Evolutionary conservation across 2,888 invertebrate genomes (phyloP), one percentile per base, ranked within the genome.

Genomic region (Digitonthophagus gazella): DNA sequence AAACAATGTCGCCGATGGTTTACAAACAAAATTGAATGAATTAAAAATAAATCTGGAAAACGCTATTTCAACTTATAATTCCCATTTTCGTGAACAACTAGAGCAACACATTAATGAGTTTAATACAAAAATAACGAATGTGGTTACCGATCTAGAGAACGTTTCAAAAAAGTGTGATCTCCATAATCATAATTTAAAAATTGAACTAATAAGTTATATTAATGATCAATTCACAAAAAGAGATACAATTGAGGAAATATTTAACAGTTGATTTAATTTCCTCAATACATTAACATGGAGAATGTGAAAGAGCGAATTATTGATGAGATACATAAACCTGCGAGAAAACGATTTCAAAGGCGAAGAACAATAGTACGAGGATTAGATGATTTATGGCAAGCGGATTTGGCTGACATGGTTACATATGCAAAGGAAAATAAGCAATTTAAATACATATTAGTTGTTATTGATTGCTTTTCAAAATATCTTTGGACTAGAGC

Each of bases 351-450:
- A 74, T 80, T 80, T 75, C 74, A 72, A 28, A 72, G 80, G 22
- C 73, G 80, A 58, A 66, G 72, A 64, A 79, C 80, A 22, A 75
- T 80, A 15, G 74, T 80, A 56, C 79, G 79, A 71, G 80, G 78
- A 58, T 73, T 82, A 4, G 78, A 82, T 75, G 81, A 83, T 72
- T 74, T 81, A n/a, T n/a, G n/a, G n/a, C n/a, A n/a, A n/a, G n/a
- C n/a, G n/a, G n/a, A n/a, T n/a, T 72, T 72, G 6, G 69, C 64
- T 0, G 70, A 72, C 18, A 19, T 67, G 15, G 19, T 15, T 28
- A 54, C 20, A 6, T 58, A 61, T 76, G 64, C 78, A 8, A 70
- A 68, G 55, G 70, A 75, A 18, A 82, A 82, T 72, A 78, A 76
- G 14, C 76, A 76, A 2, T 77, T 72, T 58, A 15, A 14, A 58